Evolutionary conservation across 2,797 vertebrate genomes (phyloP).

Genomic region (Enteromius viviparus): DNA sequence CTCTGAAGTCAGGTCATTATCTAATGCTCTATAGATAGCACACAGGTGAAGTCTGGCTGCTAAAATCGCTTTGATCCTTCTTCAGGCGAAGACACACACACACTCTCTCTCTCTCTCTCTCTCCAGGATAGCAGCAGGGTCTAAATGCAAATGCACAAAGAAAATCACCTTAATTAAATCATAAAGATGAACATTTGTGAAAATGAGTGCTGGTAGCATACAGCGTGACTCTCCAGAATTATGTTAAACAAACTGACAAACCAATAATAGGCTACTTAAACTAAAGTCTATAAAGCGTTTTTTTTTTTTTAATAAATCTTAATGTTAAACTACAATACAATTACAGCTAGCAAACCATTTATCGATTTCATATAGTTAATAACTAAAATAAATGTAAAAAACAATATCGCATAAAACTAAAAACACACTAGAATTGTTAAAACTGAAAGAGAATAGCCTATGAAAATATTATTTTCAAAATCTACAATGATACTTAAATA

Average conservation of each 20-base stretch:
- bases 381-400: not conserved
- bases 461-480: too few relatives aligned
- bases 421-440: too few relatives aligned
- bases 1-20: conserved; percentile 32
- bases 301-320: too few relatives aligned
- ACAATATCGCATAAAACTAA: too few relatives aligned
- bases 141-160: not conserved
- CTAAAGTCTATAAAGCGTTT: not conserved
- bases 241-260: not conserved
- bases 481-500: not conserved
- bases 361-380: not conserved
- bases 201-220: not conserved
- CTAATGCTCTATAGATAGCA: conserved; percentile 36
- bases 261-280: too few relatives aligned
- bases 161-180: not conserved
- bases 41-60: conserved; percentile 30
- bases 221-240: not conserved
- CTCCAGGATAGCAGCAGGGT: not conserved
- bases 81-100: not conserved
- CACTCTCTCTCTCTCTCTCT: too few relatives aligned
- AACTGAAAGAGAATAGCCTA: too few relatives aligned
- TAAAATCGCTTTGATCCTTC: conserved; percentile 14
- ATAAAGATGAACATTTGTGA: not conserved
- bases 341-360: not conserved
- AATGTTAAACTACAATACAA: too few relatives aligned